These are phyloP conservation scores for Drosophila mercatorum DNA, from an alignment of 2,888 invertebrate genomes.

Conservation along the genomic window DNA sequence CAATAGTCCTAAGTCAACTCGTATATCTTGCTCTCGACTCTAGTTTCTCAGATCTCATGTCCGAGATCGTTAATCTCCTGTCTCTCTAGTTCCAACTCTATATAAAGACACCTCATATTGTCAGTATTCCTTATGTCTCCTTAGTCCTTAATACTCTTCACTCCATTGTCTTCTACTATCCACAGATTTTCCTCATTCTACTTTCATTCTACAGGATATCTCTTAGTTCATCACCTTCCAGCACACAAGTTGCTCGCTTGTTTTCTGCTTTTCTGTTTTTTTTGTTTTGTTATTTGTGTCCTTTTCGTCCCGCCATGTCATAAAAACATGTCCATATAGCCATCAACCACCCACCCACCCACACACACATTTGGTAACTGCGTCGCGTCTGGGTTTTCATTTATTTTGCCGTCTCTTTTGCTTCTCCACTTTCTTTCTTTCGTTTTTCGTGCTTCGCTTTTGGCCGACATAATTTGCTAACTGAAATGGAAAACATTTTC, in stretches of 20 bases:
- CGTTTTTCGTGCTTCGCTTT: constrained; percentile 41
- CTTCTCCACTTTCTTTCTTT: constrained; percentile 25
- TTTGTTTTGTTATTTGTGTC: constrained; percentile 26
- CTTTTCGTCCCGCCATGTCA: constrained; percentile 55
- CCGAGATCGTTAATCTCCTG: too few relatives aligned
- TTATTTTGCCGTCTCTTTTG: constrained; percentile 53
- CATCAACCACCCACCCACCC: constrained; percentile 6
- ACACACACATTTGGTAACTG: constrained; percentile 56
- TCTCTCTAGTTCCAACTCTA: not conserved
- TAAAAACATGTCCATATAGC: constrained; percentile 48
- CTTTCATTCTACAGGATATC: constrained; percentile 14
- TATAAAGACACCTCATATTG: not conserved
- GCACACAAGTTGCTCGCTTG: not conserved
- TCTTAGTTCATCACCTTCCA: not conserved
- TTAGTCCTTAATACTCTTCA: too few relatives aligned
- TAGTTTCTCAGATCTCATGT: not conserved
- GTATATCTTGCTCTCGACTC: not conserved
- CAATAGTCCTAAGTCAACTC: not conserved
- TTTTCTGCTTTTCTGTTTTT: not conserved
- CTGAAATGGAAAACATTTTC: constrained; percentile 81
- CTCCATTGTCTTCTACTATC: not conserved
- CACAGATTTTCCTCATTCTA: too few relatives aligned
- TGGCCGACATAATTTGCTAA: constrained; percentile 81
- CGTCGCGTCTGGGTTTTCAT: constrained; percentile 79
- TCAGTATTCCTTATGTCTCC: not conserved